These are phyloP conservation scores for Parazoanthus swiftii DNA, from an alignment of 92 coral and sea anemone genomes.

Conservation along the genomic window DNA sequence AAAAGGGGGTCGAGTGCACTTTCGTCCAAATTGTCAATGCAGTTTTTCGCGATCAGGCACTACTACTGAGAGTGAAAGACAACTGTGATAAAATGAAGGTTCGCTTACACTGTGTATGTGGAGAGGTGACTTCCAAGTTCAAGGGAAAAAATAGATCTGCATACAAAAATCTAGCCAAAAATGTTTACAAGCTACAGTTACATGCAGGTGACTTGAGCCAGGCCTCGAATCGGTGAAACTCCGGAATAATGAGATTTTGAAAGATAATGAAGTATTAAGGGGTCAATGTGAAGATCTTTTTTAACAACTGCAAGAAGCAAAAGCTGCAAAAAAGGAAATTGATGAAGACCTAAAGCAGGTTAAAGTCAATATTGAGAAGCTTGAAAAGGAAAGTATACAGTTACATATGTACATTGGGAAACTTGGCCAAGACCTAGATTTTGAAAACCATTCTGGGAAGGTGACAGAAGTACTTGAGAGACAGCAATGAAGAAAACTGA, in stretches of 20 bases:
- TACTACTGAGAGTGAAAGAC: slow-evolving; percentile 30
- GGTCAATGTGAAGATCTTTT: slow-evolving; percentile 47
- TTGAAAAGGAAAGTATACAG: slow-evolving; percentile 40
- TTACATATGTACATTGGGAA: slow-evolving; percentile 15
- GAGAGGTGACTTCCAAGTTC: slow-evolving; percentile 25
- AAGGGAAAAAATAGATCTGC: slow-evolving; percentile 42
- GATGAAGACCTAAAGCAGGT: slow-evolving; percentile 8
- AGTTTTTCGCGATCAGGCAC: slow-evolving; percentile 3
- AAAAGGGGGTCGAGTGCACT: not conserved
- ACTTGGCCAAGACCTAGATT: slow-evolving; percentile 41
- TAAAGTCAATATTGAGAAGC: slow-evolving; percentile 28
- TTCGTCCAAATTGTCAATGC: slow-evolving; percentile 37
- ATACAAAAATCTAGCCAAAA: slow-evolving; percentile 28
- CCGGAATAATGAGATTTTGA: slow-evolving; percentile 19
- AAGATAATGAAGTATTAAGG: slow-evolving; percentile 27
- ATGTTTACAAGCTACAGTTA: slow-evolving; percentile 15
- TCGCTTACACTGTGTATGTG: slow-evolving; percentile 37
- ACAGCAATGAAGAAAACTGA: slow-evolving; percentile 56
- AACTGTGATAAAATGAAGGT: slow-evolving; percentile 11
- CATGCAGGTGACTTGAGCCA: slow-evolving; percentile 35
- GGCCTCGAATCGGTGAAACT: slow-evolving; percentile 5
- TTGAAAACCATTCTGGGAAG: slow-evolving; percentile 38
- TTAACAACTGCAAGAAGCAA: slow-evolving; percentile 18
- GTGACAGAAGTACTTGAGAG: slow-evolving; percentile 45
- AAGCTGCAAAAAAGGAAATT: slow-evolving; percentile 34